A percentile compares a stretch with the other conserved stretches of the same genome.
Evolutionary conservation across 2,888 invertebrate species (phyloP).

Genomic region (Cheilosia vernalis): DNA sequence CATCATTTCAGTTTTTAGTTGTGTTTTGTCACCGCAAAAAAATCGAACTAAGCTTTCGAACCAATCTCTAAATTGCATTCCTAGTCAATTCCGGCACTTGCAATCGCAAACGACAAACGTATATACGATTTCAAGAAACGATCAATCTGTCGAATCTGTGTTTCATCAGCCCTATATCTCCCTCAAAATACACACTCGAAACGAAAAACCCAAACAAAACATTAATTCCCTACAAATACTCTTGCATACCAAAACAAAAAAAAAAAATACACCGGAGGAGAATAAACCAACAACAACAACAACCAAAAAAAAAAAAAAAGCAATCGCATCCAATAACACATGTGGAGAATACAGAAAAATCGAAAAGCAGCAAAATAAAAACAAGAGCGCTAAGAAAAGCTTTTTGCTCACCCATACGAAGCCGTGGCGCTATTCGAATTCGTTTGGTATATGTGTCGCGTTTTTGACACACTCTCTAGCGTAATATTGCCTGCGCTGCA

Average conservation of each 20-base stretch:
- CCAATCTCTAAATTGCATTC: too few species aligned
- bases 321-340: slow-evolving; percentile 17
- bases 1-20: too few species aligned
- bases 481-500: slow-evolving; percentile 12
- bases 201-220: slow-evolving; percentile 71
- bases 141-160: background rate
- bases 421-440: background rate
- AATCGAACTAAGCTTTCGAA: too few species aligned
- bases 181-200: too few species aligned
- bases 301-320: slow-evolving; percentile 18
- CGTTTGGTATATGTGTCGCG: slow-evolving; percentile 1
- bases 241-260: slow-evolving; percentile 38
- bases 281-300: slow-evolving; percentile 23
- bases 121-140: too few species aligned
- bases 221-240: slow-evolving; percentile 70
- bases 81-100: too few species aligned
- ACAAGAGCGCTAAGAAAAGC: slow-evolving; percentile 36
- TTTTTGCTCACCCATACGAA: slow-evolving; percentile 31
- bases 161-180: background rate
- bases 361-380: slow-evolving; percentile 2
- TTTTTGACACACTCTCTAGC: slow-evolving; percentile 45
- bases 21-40: too few species aligned
- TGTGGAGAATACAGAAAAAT: background rate
- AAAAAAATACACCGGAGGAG: slow-evolving; percentile 49
- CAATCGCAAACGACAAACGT: too few species aligned